Conservation (phyloP, 64 coral and sea anemone species). For the Exaiptasia diaphana region DNA sequence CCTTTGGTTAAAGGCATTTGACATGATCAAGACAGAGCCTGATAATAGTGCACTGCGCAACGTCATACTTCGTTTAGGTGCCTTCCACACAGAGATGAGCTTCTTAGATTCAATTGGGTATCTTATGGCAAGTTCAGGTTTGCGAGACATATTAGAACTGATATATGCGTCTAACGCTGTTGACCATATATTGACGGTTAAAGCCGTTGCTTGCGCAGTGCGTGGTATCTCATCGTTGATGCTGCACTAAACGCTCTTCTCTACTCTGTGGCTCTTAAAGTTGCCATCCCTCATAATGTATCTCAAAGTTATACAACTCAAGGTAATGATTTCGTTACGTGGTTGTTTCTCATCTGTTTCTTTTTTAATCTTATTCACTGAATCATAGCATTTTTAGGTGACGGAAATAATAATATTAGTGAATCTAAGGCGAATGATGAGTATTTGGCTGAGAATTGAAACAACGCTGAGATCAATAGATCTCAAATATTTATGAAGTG, state of each 20-base stretch:
- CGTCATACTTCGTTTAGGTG: neutral
- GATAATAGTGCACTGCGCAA: neutral
- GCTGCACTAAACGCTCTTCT: neutral
- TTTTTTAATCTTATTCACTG: too few species aligned
- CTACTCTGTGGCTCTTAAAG: neutral
- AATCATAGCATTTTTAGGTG: too few species aligned
- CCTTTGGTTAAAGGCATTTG: constrained; percentile 4
- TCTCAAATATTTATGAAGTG: too few species aligned
- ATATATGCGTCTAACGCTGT: neutral
- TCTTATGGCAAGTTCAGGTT: constrained; percentile 12
- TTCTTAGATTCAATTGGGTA: constrained; percentile 22
- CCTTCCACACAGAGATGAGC: constrained; percentile 18
- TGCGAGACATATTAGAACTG: neutral
- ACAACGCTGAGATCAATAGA: too few species aligned
- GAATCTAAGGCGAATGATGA: too few species aligned
- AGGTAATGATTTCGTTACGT: too few species aligned
- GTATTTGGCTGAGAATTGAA: too few species aligned
- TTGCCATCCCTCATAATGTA: neutral
- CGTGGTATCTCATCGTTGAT: neutral
- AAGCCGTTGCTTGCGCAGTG: neutral
- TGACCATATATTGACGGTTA: neutral
- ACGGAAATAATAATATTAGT: too few species aligned
- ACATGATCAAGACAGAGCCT: neutral
- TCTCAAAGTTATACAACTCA: too few species aligned
- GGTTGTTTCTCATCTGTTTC: too few species aligned